Conservation (phyloP, 2,113 vertebrate species). For the Leucopsar rothschildi region DNA sequence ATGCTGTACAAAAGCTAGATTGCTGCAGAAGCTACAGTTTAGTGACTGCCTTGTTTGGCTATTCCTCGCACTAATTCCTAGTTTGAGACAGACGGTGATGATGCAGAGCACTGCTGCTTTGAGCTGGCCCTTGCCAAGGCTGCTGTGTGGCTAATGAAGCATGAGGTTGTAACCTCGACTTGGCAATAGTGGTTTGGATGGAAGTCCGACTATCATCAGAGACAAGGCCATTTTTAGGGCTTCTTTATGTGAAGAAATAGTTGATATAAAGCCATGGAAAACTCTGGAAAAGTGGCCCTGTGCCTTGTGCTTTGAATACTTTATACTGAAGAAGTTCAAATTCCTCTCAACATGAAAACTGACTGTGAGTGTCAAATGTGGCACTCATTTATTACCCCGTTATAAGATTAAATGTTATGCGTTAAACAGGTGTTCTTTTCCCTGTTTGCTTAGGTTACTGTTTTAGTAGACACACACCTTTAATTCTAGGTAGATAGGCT, state of each 20-base stretch:
- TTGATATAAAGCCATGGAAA: not conserved
- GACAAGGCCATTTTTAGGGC: constrained; percentile 32
- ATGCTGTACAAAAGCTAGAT: not conserved
- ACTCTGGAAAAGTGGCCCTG: not conserved
- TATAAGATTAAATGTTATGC: not conserved
- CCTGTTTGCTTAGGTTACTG: not conserved
- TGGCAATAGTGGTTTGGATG: not conserved
- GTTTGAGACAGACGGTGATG: not conserved
- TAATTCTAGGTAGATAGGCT: not conserved
- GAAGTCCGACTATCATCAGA: not conserved
- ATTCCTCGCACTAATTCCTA: not conserved
- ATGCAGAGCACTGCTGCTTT: not conserved
- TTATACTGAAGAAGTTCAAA: not conserved
- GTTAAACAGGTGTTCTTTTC: not conserved
- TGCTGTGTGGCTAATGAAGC: constrained; percentile 37
- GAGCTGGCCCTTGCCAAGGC: constrained; percentile 14
- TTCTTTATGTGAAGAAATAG: not conserved
- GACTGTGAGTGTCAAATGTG: not conserved
- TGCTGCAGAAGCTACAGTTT: not conserved
- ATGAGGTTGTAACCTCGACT: not conserved
- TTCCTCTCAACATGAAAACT: not conserved
- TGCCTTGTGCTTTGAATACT: not conserved
- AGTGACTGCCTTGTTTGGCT: constrained; percentile 37
- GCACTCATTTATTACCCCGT: constrained; percentile 3
- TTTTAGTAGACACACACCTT: not conserved